A percentile compares a stretch with the other conserved stretches of the same genome.
phyloP scores from a whole-genome alignment of 2,888 invertebrate species.

The Lacanobia wlatinum region DNA sequence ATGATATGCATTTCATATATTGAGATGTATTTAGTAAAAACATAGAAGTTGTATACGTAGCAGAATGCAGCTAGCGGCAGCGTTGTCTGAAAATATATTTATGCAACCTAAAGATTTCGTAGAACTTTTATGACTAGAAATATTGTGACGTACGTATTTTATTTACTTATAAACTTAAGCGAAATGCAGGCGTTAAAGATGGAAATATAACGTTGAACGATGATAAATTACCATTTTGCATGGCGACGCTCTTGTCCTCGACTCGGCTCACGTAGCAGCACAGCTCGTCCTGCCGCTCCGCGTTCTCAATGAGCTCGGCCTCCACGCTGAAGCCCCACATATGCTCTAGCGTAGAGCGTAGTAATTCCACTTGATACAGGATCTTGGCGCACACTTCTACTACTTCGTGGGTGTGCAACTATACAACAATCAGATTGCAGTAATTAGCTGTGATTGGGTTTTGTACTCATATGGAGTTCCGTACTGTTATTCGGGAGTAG shows the following conservation, averaged over 20 bases:
- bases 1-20: constrained; percentile 4
- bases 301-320: constrained; percentile 98
- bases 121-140: constrained; percentile 41
- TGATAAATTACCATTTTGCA: constrained; percentile 96
- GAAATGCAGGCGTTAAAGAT: constrained; percentile 48
- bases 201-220: constrained; percentile 48
- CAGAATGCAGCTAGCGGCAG: constrained; percentile 22
- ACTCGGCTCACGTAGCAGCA: constrained; percentile 99
- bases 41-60: constrained; percentile 30
- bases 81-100: constrained; percentile 44
- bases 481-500: background rate
- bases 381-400: constrained; percentile 99
- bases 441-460: constrained; percentile 7
- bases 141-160: constrained; percentile 43
- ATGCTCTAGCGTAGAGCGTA: constrained; percentile 96
- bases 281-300: constrained; percentile 98
- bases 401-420: constrained; percentile 98
- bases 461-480: background rate
- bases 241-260: constrained; percentile 98
- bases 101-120: constrained; percentile 46
- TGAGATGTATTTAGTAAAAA: constrained; percentile 20
- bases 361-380: constrained; percentile 98
- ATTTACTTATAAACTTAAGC: constrained; percentile 46
- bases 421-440: constrained; percentile 62
- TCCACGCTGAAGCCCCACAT: constrained; percentile 99